A percentile compares a stretch with the other conserved stretches of the same genome.
Conservation (phyloP, 2,797 vertebrate species). For the Telmatherina bonti region DNA sequence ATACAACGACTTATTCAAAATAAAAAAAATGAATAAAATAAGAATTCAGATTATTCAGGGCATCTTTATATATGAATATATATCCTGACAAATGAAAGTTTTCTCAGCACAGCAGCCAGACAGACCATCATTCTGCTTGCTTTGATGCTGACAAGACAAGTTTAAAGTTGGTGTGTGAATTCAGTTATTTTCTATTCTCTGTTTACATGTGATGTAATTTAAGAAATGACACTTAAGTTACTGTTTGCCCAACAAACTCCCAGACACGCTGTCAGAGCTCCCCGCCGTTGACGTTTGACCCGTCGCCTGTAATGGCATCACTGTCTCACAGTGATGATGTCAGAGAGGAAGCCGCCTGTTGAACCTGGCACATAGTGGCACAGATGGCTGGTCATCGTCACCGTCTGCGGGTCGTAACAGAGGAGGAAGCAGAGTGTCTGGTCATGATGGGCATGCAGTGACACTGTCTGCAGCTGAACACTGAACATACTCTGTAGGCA, state of each 20-base stretch:
- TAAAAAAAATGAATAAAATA: too few species aligned
- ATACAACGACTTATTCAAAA: too few species aligned
- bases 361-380: constrained; percentile 68
- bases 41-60: too few species aligned
- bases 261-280: constrained; percentile 44
- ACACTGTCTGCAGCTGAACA: constrained; percentile 54
- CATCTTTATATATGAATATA: too few species aligned
- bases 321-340: constrained; percentile 67
- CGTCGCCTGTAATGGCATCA: constrained; percentile 26
- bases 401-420: constrained; percentile 51
- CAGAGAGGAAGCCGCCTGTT: constrained; percentile 63
- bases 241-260: background rate
- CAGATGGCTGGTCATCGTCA: constrained; percentile 58
- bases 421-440: constrained; percentile 72
- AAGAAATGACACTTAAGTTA: constrained; percentile 6
- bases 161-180: background rate
- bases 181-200: background rate
- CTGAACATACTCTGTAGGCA: constrained; percentile 23
- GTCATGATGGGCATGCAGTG: constrained; percentile 51
- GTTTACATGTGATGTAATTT: background rate
- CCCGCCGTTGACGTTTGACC: background rate
- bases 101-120: too few species aligned
- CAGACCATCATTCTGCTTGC: too few species aligned
- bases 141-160: too few species aligned
- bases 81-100: too few species aligned